These are phyloP conservation scores for Arge pagana DNA, from an alignment of 2,888 invertebrate species.

Conservation along the genomic window DNA sequence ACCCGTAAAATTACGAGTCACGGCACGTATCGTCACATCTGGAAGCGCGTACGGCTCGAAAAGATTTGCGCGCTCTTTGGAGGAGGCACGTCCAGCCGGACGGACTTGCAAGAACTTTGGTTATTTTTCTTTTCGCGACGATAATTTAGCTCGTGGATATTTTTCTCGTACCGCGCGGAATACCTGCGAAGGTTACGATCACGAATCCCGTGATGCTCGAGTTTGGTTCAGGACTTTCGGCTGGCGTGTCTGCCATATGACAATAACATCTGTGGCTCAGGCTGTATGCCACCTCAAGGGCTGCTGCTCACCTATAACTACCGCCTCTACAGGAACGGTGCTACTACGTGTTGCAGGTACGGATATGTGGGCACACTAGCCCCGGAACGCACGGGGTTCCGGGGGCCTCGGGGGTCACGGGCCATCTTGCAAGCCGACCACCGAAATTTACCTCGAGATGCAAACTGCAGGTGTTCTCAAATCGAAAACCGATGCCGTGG, in stretches of 20 bases:
- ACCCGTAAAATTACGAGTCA: too few relatives aligned
- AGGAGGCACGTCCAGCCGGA: too few relatives aligned
- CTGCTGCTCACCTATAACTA: slow-evolving; percentile 16
- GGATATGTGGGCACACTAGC: slow-evolving; percentile 4
- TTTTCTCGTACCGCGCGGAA: too few relatives aligned
- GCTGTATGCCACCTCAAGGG: slow-evolving; percentile 32
- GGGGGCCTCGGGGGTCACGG: slow-evolving; percentile 11
- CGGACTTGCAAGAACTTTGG: too few relatives aligned
- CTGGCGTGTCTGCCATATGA: slow-evolving; percentile 50
- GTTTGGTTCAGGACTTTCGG: slow-evolving; percentile 13
- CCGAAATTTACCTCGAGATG: slow-evolving; percentile 1
- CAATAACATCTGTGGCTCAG: slow-evolving; percentile 52
- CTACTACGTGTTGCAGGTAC: slow-evolving; percentile 1
- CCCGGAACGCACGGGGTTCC: slow-evolving; percentile 1
- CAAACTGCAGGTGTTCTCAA: slow-evolving; percentile 21
- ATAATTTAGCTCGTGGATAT: too few relatives aligned
- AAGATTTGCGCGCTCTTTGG: too few relatives aligned
- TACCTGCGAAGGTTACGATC: too few relatives aligned
- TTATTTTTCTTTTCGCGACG: too few relatives aligned
- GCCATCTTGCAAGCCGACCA: slow-evolving; percentile 42
- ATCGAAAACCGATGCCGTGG: not conserved
- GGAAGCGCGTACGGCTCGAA: too few relatives aligned
- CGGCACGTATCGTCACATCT: too few relatives aligned
- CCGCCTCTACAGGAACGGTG: slow-evolving; percentile 24
- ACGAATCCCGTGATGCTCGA: slow-evolving; percentile 2